Percentiles rank a stretch among this genome's conserved stretches.
Conservation (phyloP, 1,140 invertebrate species). For the Drosophila rufa region DNA sequence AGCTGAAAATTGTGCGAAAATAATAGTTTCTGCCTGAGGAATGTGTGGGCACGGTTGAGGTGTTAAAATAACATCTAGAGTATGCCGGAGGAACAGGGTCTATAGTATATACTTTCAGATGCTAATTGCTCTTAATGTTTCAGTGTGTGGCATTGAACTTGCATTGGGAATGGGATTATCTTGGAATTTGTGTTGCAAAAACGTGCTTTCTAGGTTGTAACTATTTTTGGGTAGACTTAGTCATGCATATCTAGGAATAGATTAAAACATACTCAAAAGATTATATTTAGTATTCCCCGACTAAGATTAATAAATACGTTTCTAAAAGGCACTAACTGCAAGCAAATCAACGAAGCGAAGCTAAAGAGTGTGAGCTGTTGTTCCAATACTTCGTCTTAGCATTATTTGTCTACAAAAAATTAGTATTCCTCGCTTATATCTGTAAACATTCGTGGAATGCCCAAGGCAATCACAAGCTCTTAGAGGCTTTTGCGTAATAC, state of each 20-base stretch:
- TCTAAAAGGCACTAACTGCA: neutral
- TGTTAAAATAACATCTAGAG: conserved; percentile 17
- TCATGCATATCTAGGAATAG: conserved; percentile 16
- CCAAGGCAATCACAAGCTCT: conserved; percentile 28
- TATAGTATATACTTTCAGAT: conserved; percentile 6
- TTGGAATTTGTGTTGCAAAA: conserved; percentile 2
- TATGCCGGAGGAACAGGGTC: neutral
- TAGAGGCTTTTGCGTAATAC: conserved; percentile 59
- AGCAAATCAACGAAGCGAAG: neutral
- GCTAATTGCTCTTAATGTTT: conserved; percentile 17
- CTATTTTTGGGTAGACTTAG: conserved; percentile 1
- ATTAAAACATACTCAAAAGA: neutral
- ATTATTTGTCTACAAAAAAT: neutral
- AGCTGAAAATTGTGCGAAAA: conserved; percentile 46
- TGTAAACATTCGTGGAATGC: conserved; percentile 19
- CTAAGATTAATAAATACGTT: neutral
- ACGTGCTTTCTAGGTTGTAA: conserved; percentile 16
- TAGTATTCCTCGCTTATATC: conserved; percentile 23
- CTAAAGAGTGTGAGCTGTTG: neutral
- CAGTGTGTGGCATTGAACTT: conserved; percentile 38
- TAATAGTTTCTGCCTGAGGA: conserved; percentile 35
- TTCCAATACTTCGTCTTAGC: neutral
- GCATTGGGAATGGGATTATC: conserved; percentile 3
- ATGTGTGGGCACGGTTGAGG: conserved; percentile 33
- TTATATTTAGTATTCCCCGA: too few species aligned